Evolutionary conservation across 2,797 vertebrate species (phyloP).

Genomic region (Brachyalestes nurse): DNA sequence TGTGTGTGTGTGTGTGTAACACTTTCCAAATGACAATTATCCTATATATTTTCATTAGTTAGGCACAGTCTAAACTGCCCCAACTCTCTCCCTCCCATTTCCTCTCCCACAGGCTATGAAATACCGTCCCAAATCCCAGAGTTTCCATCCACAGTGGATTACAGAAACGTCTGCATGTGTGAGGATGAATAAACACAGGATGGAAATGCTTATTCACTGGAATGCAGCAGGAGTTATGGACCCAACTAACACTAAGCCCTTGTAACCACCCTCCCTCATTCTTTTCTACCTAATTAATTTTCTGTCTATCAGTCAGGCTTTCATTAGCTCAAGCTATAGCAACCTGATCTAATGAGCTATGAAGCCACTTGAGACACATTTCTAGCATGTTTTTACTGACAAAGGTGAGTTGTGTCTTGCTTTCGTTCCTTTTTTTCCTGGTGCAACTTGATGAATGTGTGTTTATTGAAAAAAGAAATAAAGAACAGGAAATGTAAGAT

Average conservation of each 20-base stretch:
- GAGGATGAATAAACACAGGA: slow-evolving; percentile 48
- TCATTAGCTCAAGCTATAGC: not conserved
- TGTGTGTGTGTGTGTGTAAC: too few species aligned
- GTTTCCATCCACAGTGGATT: slow-evolving; percentile 29
- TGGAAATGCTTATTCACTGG: slow-evolving; percentile 43
- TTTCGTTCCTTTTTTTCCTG: not conserved
- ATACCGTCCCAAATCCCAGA: not conserved
- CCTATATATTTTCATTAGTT: not conserved
- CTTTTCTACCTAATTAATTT: slow-evolving; percentile 23
- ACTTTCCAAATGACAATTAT: too few species aligned
- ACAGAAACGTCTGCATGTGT: slow-evolving; percentile 34
- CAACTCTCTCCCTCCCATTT: slow-evolving; percentile 11
- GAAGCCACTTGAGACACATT: not conserved
- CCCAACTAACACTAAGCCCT: not conserved
- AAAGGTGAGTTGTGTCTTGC: not conserved
- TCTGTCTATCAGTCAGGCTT: not conserved
- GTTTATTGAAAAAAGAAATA: not conserved
- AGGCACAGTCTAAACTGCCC: slow-evolving; percentile 7
- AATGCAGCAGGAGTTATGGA: slow-evolving; percentile 15
- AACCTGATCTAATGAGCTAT: slow-evolving; percentile 19
- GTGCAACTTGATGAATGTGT: not conserved
- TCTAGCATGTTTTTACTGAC: not conserved
- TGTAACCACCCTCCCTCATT: slow-evolving; percentile 10
- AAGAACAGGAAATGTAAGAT: not conserved
- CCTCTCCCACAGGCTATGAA: not conserved